These are phyloP conservation scores for Paradoxurus hermaphroditus DNA, from an alignment of 2,113 vertebrate genomes.

Conservation along the genomic window DNA sequence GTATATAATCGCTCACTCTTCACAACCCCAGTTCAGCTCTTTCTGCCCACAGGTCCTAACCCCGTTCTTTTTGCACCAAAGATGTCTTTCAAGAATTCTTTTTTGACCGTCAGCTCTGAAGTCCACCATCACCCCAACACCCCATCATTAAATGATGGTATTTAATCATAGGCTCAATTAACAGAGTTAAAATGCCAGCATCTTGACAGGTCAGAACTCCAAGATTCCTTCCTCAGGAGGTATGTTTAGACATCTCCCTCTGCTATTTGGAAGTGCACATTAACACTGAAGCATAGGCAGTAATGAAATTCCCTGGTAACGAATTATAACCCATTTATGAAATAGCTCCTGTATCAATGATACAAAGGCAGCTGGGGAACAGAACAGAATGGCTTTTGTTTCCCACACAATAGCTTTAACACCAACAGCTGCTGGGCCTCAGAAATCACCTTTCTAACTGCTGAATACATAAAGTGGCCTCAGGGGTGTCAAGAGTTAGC, in stretches of 20 bases:
- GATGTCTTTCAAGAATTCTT: no score
- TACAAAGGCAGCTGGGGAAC: conserved; percentile 70
- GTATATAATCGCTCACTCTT: no score
- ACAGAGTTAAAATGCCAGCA: conserved; percentile 53
- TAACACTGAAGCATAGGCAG: conserved; percentile 31
- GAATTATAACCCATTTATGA: conserved; percentile 74
- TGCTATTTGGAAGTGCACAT: background rate
- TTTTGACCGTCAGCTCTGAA: no score
- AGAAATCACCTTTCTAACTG: conserved; percentile 82
- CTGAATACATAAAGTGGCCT: conserved; percentile 75
- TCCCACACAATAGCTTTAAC: conserved; percentile 77
- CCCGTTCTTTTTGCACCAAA: no score
- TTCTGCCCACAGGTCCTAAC: no score
- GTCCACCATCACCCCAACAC: no score
- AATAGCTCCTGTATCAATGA: conserved; percentile 71
- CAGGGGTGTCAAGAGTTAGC: conserved; percentile 76
- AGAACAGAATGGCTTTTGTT: conserved; percentile 77
- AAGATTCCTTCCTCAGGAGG: conserved; percentile 26
- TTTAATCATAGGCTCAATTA: background rate
- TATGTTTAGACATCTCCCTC: conserved; percentile 18
- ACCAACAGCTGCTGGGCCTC: conserved; percentile 82
- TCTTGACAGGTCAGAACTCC: conserved; percentile 47
- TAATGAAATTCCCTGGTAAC: conserved; percentile 67
- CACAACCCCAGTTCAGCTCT: no score
- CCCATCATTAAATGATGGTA: background rate